Percentiles rank a stretch among this genome's conserved stretches.
These are phyloP conservation scores for Vollenhovia emeryi DNA, from an alignment of 1,140 invertebrate species.

Conservation along the genomic window DNA sequence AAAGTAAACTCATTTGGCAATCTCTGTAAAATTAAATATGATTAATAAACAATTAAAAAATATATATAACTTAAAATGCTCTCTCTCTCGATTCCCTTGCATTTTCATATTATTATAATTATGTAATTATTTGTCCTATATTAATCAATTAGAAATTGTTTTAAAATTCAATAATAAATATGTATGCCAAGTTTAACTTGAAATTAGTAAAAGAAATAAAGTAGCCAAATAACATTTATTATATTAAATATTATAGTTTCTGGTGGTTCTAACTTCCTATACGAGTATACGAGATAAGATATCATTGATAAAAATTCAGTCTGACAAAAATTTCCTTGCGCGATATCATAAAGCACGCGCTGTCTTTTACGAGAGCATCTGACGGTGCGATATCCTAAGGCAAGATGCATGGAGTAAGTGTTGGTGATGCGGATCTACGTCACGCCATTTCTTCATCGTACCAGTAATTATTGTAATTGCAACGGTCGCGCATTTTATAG, in stretches of 20 bases:
- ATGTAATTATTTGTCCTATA: not conserved
- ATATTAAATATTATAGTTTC: not conserved
- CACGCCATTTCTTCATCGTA: not conserved
- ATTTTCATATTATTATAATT: not conserved
- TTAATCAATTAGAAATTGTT: not conserved
- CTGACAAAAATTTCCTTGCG: not conserved
- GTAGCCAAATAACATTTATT: not conserved
- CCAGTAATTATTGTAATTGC: not conserved
- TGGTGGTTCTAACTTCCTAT: not conserved
- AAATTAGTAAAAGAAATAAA: not conserved
- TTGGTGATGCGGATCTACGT: not conserved
- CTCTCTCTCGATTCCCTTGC: not conserved
- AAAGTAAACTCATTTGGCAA: slow-evolving; percentile 3
- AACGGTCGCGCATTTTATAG: slow-evolving; percentile 60
- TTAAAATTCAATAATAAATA: not conserved
- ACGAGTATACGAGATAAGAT: slow-evolving; percentile 55
- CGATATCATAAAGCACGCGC: not conserved
- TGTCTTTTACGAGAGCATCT: not conserved
- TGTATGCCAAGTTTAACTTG: not conserved
- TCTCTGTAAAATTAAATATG: not conserved
- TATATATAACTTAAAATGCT: not conserved
- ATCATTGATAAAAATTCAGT: slow-evolving; percentile 59
- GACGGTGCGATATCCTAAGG: not conserved
- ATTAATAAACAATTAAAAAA: not conserved
- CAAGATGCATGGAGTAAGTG: slow-evolving; percentile 64